phyloP scores from a whole-genome alignment of 1,140 invertebrate species.

The Piezodorus guildinii region DNA sequence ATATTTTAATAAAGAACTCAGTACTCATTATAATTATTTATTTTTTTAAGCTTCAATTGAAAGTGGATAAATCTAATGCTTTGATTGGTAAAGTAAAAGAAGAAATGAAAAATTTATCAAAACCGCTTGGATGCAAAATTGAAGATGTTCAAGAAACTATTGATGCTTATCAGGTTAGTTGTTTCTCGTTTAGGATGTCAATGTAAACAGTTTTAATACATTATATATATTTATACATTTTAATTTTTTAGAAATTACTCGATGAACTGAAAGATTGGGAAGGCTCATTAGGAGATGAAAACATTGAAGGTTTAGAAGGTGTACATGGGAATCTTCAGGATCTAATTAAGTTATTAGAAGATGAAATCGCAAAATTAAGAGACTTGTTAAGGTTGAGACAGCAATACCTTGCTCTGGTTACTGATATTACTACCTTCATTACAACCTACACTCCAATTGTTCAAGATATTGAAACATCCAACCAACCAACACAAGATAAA shows the following conservation, averaged over 20 bases:
- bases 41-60: constrained; percentile 41
- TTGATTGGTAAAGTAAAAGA: constrained; percentile 69
- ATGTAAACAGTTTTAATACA: too few species aligned
- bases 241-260: constrained; percentile 44
- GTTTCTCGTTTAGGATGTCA: too few species aligned
- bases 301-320: constrained; percentile 52
- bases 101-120: constrained; percentile 68
- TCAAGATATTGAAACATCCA: constrained; percentile 25
- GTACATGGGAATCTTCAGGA: constrained; percentile 67
- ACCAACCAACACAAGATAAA: constrained; percentile 61
- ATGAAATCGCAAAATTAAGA: constrained; percentile 65
- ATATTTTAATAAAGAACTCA: too few species aligned
- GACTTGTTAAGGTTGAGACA: constrained; percentile 68
- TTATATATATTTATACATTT: too few species aligned
- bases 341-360: constrained; percentile 66
- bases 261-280: constrained; percentile 70
- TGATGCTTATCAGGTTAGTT: constrained; percentile 55
- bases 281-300: constrained; percentile 58
- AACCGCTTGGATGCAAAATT: constrained; percentile 70
- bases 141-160: constrained; percentile 73
- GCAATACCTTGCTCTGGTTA: constrained; percentile 72
- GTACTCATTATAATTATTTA: background rate
- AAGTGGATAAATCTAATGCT: constrained; percentile 64
- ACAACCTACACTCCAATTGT: constrained; percentile 77
- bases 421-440: constrained; percentile 77